Conservation (phyloP, 2,797 vertebrate genomes). For the Cichlasoma orientale region DNA sequence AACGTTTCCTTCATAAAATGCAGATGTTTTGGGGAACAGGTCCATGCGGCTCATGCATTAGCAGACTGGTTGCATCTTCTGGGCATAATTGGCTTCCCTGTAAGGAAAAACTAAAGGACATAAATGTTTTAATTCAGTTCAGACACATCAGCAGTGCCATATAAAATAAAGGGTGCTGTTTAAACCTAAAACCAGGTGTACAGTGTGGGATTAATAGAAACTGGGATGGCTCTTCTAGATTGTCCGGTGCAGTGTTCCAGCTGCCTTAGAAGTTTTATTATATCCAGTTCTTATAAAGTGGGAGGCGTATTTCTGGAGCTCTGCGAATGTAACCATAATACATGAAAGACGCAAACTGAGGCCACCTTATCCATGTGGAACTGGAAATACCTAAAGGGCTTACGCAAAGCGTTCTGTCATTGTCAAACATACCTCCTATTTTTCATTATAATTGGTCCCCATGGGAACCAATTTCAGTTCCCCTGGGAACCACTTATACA, state of each 20-base stretch:
- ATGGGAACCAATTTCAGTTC: background rate
- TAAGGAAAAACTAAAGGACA: too few relatives aligned
- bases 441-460: constrained; percentile 34
- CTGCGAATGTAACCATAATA: background rate
- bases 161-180: background rate
- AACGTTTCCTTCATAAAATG: too few relatives aligned
- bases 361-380: background rate
- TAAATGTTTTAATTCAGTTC: background rate
- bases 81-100: too few relatives aligned
- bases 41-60: too few relatives aligned
- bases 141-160: background rate
- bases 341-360: background rate
- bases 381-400: background rate
- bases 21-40: too few relatives aligned
- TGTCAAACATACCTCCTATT: background rate
- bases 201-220: background rate
- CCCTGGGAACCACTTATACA: constrained; percentile 20
- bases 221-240: background rate
- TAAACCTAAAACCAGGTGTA: background rate
- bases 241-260: background rate
- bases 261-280: background rate
- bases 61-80: too few relatives aligned
- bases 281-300: background rate
- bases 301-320: background rate
- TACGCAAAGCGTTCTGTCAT: background rate